Percentiles rank a stretch among this genome's conserved stretches.
phyloP scores from a whole-genome alignment of 2,888 invertebrate genomes.

The Schizaphis graminum region DNA sequence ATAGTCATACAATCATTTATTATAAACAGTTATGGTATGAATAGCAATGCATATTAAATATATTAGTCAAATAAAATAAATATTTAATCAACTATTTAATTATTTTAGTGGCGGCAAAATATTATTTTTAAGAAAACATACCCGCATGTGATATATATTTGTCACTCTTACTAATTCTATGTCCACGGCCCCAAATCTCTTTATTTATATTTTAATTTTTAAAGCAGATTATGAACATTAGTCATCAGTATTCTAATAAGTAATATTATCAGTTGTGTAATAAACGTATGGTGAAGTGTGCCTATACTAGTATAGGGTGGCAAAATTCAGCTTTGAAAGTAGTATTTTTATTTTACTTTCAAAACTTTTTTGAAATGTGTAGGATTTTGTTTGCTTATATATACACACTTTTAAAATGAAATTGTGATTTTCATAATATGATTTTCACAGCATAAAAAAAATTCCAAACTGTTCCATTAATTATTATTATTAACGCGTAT shows the following conservation, averaged over 20 bases:
- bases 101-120: background rate
- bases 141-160: background rate
- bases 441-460: too few species aligned
- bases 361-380: too few species aligned
- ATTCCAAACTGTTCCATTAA: too few species aligned
- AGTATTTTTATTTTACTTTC: too few species aligned
- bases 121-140: background rate
- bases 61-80: background rate
- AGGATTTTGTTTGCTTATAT: too few species aligned
- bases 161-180: background rate
- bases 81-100: background rate
- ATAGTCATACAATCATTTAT: background rate
- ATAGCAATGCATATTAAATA: background rate
- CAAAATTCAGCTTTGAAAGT: too few species aligned
- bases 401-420: too few species aligned
- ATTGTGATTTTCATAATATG: too few species aligned
- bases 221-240: background rate
- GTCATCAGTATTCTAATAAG: background rate
- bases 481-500: too few species aligned
- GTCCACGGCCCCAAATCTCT: background rate
- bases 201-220: background rate
- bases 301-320: too few species aligned
- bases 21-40: background rate
- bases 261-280: too few species aligned
- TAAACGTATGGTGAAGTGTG: too few species aligned